Evolutionary conservation across 2,113 vertebrate species (phyloP), one percentile per base, ranked within the genome.

Genomic region (Brachyhypopomus occidentalis): DNA sequence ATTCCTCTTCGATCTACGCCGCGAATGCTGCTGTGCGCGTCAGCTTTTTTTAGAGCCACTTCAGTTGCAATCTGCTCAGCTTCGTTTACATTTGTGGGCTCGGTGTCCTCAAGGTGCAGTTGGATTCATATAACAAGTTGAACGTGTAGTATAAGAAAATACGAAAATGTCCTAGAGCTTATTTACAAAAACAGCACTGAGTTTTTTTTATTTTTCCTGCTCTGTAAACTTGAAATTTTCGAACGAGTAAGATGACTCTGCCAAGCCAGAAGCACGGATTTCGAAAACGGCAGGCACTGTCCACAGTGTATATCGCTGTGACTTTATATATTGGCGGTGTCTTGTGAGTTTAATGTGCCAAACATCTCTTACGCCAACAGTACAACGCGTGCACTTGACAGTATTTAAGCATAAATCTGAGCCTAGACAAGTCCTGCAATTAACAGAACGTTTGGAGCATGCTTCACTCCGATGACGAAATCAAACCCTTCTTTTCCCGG

Each of bases 1-100:
- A 91, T 91, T 92, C 92, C 92, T 90, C 89, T 90, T 90, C 82
- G 38, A 30, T 82, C 48, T n/a, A 30, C 38, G 83, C 48, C 74
- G 77, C 48, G 12, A 69, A 2, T n/a, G 67, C 22, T 45, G 73
- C 62, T n/a, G 79, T 38, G 59, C 62, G 62, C 86, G 12, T 70
- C 19, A 4, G n/a, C 19, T 41, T 59, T 58, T 82, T 82, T 41
- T 82, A 86, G 48, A 74, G 72, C 86, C 86, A 86, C 89, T 88
- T 89, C 69, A 75, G 59, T 84, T 72, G 87, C 88, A 87, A 88
- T 85, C 87, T 89, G 87, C 86, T 84, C 86, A 16, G 86, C 72
- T 83, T 88, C 81, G 70, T 83, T 91, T 88, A 93, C 91, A 91
- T 90, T 83, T 86, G 89, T 75, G 70, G 70, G 83, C 81, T 83